phyloP scores from a whole-genome alignment of 2,797 vertebrate species.

The Megaceryle alcyon region DNA sequence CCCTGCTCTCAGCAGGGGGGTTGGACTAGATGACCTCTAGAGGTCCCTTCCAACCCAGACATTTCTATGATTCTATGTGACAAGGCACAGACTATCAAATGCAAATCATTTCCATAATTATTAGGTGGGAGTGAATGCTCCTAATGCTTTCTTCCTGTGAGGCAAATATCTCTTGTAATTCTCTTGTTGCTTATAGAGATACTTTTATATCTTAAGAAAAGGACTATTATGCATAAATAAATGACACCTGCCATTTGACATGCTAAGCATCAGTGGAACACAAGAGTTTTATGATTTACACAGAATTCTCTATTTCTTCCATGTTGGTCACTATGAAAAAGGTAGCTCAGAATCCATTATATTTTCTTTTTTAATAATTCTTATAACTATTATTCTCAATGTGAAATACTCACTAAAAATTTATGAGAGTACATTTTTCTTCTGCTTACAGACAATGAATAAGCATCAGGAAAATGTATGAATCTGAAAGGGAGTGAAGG shows the following conservation, averaged over 20 bases:
- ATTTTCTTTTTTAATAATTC: slow-evolving; percentile 31
- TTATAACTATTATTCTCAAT: slow-evolving; percentile 38
- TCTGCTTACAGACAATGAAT: background rate
- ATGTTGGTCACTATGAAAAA: slow-evolving; percentile 27
- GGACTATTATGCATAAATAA: slow-evolving; percentile 16
- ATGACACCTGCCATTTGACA: background rate
- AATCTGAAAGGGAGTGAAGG: background rate
- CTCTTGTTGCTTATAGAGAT: slow-evolving; percentile 7
- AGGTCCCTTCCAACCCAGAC: too few species aligned
- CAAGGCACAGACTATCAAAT: background rate
- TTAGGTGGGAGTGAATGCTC: background rate
- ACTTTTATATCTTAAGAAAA: slow-evolving; percentile 21
- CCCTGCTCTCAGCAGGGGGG: too few species aligned
- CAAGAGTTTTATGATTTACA: slow-evolving; percentile 1
- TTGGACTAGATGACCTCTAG: too few species aligned
- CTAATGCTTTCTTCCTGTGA: background rate
- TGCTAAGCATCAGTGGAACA: background rate
- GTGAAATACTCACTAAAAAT: slow-evolving; percentile 46
- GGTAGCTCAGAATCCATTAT: background rate
- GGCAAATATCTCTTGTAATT: slow-evolving; percentile 11
- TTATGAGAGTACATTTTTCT: slow-evolving; percentile 17
- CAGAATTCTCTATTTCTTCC: slow-evolving; percentile 17
- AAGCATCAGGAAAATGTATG: background rate
- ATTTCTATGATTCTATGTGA: background rate
- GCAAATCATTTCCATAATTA: background rate